Percentiles rank a stretch among this genome's conserved stretches.
These are phyloP conservation scores for Kryptopterus vitreolus DNA, from an alignment of 2,797 vertebrate genomes.

Conservation along the genomic window DNA sequence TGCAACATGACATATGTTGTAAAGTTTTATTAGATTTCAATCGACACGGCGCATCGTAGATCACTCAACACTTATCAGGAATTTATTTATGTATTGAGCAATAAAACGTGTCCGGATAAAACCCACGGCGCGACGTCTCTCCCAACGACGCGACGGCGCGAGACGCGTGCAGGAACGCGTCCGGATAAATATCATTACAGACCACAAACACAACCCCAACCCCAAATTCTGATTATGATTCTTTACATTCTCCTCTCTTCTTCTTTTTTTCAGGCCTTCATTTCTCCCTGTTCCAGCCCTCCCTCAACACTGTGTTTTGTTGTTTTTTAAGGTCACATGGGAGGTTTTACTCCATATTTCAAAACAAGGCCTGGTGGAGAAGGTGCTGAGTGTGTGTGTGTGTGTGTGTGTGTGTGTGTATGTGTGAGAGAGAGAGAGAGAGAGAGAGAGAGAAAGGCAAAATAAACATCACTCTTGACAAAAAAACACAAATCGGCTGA, in stretches of 20 bases:
- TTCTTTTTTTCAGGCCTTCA: conserved; percentile 29
- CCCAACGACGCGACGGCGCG: neutral
- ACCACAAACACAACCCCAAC: conserved; percentile 54
- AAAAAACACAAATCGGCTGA: conserved; percentile 46
- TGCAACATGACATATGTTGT: neutral
- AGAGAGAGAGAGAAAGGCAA: conserved; percentile 20
- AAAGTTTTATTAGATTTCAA: conserved; percentile 5
- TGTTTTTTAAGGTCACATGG: conserved; percentile 28
- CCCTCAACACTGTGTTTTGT: conserved; percentile 46
- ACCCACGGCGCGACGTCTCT: neutral
- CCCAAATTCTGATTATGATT: conserved; percentile 29
- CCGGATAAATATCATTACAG: conserved; percentile 40
- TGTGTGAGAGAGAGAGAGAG: conserved; percentile 13
- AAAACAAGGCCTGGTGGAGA: conserved; percentile 36
- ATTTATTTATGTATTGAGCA: neutral
- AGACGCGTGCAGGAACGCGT: neutral
- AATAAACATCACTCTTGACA: conserved; percentile 43
- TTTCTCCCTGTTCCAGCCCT: conserved; percentile 27
- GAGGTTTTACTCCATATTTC: conserved; percentile 57
- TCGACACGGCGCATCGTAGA: neutral
- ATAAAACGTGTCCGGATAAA: neutral
- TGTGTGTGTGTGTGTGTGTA: neutral
- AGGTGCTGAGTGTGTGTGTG: conserved; percentile 5
- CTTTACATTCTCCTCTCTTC: conserved; percentile 8
- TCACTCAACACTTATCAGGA: neutral